Conservation (phyloP, 2,888 invertebrate species). For the Altica lythri region DNA sequence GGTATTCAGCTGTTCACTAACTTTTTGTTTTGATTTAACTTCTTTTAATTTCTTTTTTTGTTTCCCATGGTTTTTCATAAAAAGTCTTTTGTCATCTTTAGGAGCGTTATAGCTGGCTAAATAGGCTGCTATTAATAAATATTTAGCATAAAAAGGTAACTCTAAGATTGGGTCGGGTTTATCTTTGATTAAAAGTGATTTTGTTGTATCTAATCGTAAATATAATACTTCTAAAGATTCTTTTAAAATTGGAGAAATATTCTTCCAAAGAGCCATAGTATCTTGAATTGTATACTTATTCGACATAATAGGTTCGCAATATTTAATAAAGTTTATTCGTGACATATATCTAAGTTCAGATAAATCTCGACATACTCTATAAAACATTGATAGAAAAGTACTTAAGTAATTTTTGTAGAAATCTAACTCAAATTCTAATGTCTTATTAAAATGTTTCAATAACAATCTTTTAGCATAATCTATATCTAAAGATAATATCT, state of each 20-base stretch:
- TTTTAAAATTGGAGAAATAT: constrained; percentile 77
- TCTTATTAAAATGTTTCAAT: constrained; percentile 39
- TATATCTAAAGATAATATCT: constrained; percentile 59
- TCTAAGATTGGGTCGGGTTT: constrained; percentile 70
- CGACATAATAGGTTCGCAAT: constrained; percentile 76
- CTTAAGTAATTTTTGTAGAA: constrained; percentile 81
- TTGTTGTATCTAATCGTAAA: constrained; percentile 61
- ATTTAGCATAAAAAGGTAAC: constrained; percentile 89
- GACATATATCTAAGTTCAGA: constrained; percentile 83
- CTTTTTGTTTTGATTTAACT: constrained; percentile 65
- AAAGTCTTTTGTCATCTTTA: constrained; percentile 84
- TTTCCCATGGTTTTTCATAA: constrained; percentile 79
- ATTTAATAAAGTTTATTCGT: constrained; percentile 74
- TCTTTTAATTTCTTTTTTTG: constrained; percentile 69
- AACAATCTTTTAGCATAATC: constrained; percentile 45
- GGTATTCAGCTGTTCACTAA: constrained; percentile 64
- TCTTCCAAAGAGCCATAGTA: constrained; percentile 75
- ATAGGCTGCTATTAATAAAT: constrained; percentile 86
- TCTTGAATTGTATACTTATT: constrained; percentile 68
- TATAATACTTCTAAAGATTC: constrained; percentile 78
- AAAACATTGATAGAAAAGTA: constrained; percentile 83
- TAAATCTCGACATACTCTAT: constrained; percentile 81
- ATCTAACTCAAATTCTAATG: constrained; percentile 51
- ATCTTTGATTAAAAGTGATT: constrained; percentile 41
- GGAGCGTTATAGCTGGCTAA: constrained; percentile 91